These are phyloP conservation scores for Netelia virgata DNA, from an alignment of 2,888 invertebrate species.

Conservation along the genomic window DNA sequence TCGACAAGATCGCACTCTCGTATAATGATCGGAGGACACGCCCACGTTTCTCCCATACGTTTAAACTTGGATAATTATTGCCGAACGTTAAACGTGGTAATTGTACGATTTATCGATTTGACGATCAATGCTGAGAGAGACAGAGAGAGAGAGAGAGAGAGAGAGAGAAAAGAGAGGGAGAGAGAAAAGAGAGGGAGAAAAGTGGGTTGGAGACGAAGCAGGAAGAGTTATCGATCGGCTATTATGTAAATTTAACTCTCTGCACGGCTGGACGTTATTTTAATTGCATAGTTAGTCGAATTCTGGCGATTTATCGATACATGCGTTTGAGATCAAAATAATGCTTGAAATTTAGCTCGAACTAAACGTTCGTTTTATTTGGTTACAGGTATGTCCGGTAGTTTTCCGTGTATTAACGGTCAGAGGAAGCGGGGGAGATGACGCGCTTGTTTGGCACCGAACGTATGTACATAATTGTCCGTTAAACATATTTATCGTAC, in stretches of 20 bases:
- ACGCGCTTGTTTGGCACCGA: neutral
- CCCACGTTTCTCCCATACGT: constrained; percentile 29
- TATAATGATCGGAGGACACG: constrained; percentile 37
- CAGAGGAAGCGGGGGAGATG: neutral
- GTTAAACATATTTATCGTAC: neutral
- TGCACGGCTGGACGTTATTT: neutral
- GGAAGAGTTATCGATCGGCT: constrained; percentile 24
- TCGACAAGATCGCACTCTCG: constrained; percentile 46
- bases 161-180: neutral
- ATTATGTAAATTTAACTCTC: constrained; percentile 25
- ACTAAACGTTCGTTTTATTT: constrained; percentile 6
- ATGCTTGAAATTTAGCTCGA: neutral
- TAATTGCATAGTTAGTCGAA: neutral
- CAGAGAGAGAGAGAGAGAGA: neutral
- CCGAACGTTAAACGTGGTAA: constrained; percentile 45
- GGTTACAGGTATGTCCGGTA: constrained; percentile 44
- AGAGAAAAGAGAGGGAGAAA: neutral
- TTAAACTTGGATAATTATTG: constrained; percentile 51
- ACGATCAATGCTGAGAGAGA: constrained; percentile 5
- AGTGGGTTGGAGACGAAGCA: neutral
- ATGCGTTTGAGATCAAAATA: constrained; percentile 16
- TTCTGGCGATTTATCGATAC: neutral
- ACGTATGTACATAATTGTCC: constrained; percentile 28
- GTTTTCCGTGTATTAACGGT: neutral
- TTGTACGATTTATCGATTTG: constrained; percentile 60